These are phyloP conservation scores for Dinoponera quadriceps DNA, from an alignment of 1,140 invertebrate genomes.

Conservation along the genomic window DNA sequence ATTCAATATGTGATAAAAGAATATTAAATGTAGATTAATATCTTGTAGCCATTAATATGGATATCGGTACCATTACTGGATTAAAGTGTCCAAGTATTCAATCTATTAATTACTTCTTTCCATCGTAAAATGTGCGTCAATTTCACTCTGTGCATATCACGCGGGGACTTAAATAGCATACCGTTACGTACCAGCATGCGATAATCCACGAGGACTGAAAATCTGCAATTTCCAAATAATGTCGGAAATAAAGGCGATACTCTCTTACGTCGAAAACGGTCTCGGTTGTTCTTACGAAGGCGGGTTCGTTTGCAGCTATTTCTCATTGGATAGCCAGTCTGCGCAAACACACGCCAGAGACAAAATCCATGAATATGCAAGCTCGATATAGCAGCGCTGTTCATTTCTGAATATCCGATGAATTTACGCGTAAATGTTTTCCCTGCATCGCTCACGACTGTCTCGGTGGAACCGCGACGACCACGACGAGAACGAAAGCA, in stretches of 20 bases:
- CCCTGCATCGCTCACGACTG: constrained; percentile 51
- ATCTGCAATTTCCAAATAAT: neutral
- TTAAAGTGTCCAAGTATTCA: neutral
- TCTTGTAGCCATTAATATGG: neutral
- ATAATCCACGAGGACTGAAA: neutral
- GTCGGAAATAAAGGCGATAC: neutral
- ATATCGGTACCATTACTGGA: too few relatives aligned
- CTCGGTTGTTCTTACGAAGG: neutral
- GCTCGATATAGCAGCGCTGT: constrained; percentile 23
- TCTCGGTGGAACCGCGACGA: constrained; percentile 30
- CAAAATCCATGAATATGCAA: constrained; percentile 68
- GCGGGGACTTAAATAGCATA: neutral
- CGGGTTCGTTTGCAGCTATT: constrained; percentile 22
- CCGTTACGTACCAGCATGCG: neutral
- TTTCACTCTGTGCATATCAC: neutral
- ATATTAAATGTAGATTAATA: constrained; percentile 1
- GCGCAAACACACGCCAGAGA: constrained; percentile 27
- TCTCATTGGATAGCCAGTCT: constrained; percentile 6
- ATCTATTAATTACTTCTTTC: neutral
- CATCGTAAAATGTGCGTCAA: neutral
- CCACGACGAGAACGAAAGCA: constrained; percentile 18
- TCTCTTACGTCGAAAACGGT: neutral
- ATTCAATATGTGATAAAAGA: neutral
- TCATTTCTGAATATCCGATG: constrained; percentile 59
- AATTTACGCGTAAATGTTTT: constrained; percentile 30